Evolutionary conservation across 2,888 invertebrate species (phyloP).

Genomic region (Ormyrus rosae): DNA sequence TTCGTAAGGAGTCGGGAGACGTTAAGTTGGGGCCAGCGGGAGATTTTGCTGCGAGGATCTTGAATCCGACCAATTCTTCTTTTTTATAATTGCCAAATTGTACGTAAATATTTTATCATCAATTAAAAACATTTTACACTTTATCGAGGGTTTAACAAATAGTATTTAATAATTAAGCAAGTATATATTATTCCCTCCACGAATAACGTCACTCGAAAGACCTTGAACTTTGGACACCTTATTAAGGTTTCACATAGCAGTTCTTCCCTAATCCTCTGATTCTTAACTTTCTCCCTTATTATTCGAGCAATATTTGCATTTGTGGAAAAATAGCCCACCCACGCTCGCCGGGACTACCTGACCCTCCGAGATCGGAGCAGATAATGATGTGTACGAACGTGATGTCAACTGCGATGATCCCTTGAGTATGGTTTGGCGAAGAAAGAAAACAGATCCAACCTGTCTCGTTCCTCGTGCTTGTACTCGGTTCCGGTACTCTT

Average conservation of each 20-base stretch:
- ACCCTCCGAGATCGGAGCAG: slow-evolving; percentile 15
- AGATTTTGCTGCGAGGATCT: neutral
- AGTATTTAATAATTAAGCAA: neutral
- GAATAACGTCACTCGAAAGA: too few relatives aligned
- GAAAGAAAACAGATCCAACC: neutral
- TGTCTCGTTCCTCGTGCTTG: too few relatives aligned
- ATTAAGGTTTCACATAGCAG: too few relatives aligned
- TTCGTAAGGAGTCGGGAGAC: too few relatives aligned
- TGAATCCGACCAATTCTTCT: too few relatives aligned
- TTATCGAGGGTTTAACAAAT: too few relatives aligned
- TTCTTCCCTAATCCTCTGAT: too few relatives aligned
- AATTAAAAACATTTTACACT: too few relatives aligned
- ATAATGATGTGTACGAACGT: slow-evolving; percentile 25
- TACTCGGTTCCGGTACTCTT: neutral
- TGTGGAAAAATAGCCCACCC: slow-evolving; percentile 21
- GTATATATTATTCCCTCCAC: neutral
- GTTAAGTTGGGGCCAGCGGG: neutral
- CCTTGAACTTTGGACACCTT: too few relatives aligned
- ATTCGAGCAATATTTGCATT: neutral
- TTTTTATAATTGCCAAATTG: too few relatives aligned
- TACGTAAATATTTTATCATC: too few relatives aligned
- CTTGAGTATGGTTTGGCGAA: slow-evolving; percentile 3
- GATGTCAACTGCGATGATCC: slow-evolving; percentile 26
- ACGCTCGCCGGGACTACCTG: slow-evolving; percentile 18
- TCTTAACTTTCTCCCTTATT: too few relatives aligned